Evolutionary conservation across 2,888 invertebrate genomes (phyloP), one percentile per base, ranked within the genome.

Genomic region (Phania funesta): DNA sequence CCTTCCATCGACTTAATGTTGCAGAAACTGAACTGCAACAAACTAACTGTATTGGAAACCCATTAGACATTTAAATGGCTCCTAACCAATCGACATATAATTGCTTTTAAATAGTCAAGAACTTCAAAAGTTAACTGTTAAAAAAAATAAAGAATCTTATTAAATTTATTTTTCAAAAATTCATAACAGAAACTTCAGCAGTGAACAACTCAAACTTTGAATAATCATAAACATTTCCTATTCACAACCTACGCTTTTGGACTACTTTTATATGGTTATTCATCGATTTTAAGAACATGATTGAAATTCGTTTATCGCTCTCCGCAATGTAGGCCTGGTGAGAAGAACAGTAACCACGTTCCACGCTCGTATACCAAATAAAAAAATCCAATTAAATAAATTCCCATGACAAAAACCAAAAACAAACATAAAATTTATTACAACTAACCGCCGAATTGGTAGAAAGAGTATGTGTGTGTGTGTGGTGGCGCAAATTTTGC

Each of bases 321-420:
- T 2, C 29, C 5, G 32, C 9, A 16, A 46, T 11, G 6, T 35
- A 9, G 35, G 29, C 5, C 48, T n/a, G 9, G 3, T 16, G 67
- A n/a, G 20, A 0, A 9, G n/a, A 38, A 26, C 22, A 44, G 20
- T n/a, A 24, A 52, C 65, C 11, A 29, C 7, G 29, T 46, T 16
- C 7, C 32, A 38, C 16, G 18, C 11, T 60, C 13, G 41, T 50
- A 22, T 38, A 60, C 26, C 18, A 24, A 18, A 35, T 56, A 24
- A 50, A 18, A 60, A 67, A 76, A 60, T 9, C 67, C 44, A 75
- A 75, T 68, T 68, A 29, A 68, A 80, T 80, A 80, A 80, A 75
- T 80, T 80, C 76, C 80, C 76, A 74, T 80, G 68, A 44, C 60
- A 68, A 54, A 79, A 60, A 26, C 26, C 5, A 38, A 32, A 50